Percentiles rank a stretch among this genome's conserved stretches.
Conservation (phyloP, 2,888 invertebrate species). For the Ichneumoninae sp. region DNA sequence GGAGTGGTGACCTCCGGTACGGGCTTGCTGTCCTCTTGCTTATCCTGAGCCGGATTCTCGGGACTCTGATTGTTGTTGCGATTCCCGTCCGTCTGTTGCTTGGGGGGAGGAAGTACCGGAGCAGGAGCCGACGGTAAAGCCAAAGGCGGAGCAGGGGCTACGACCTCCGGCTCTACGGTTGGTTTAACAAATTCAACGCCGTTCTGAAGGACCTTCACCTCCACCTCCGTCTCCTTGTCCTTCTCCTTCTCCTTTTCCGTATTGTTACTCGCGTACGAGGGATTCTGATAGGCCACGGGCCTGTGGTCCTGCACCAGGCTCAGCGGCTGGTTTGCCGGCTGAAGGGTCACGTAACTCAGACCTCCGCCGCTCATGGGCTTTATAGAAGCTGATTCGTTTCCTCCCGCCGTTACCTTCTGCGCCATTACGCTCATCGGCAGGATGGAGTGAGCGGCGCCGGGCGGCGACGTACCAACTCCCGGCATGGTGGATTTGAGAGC, state of each 20-base stretch:
- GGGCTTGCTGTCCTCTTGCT: constrained; percentile 64
- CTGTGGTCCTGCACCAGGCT: constrained; percentile 83
- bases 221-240: constrained; percentile 75
- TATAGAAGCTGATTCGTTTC: constrained; percentile 71
- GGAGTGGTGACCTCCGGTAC: constrained; percentile 60
- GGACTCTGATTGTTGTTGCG: constrained; percentile 79
- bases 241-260: constrained; percentile 62
- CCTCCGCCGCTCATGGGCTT: constrained; percentile 80
- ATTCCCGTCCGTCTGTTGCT: constrained; percentile 75
- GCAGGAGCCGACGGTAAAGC: constrained; percentile 16
- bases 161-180: constrained; percentile 70
- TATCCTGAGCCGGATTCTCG: constrained; percentile 71
- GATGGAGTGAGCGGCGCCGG: constrained; percentile 80
- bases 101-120: constrained; percentile 33
- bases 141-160: constrained; percentile 47
- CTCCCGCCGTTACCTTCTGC: constrained; percentile 79
- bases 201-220: constrained; percentile 77
- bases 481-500: constrained; percentile 82
- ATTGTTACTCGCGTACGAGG: constrained; percentile 74
- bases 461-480: constrained; percentile 79
- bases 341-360: constrained; percentile 81
- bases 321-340: constrained; percentile 80
- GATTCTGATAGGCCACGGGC: constrained; percentile 78
- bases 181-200: constrained; percentile 77
- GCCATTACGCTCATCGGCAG: constrained; percentile 83